Conservation (phyloP, 2,797 vertebrate genomes). For the Falco novaeseelandiae region DNA sequence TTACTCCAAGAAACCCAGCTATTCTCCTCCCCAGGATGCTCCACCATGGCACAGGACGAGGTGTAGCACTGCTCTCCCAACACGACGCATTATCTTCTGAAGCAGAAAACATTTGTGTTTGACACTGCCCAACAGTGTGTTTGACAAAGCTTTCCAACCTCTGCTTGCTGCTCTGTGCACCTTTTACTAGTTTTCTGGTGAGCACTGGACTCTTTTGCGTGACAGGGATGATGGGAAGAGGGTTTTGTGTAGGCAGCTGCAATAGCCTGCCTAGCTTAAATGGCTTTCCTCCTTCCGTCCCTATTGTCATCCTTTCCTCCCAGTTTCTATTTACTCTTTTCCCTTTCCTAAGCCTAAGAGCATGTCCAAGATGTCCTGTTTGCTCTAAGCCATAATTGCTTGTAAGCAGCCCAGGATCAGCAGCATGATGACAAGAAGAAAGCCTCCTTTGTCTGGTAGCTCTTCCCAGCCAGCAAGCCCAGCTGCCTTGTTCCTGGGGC, state of each 20-base stretch:
- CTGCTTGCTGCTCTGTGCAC: background rate
- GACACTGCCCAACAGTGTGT: background rate
- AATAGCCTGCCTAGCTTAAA: background rate
- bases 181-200: background rate
- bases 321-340: background rate
- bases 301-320: background rate
- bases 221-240: background rate
- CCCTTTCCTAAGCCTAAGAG: background rate
- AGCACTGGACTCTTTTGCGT: background rate
- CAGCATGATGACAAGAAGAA: background rate
- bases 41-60: background rate
- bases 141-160: background rate
- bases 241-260: background rate
- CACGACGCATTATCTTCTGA: background rate
- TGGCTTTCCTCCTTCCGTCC: background rate
- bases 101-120: background rate
- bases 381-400: background rate
- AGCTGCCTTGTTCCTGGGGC: background rate
- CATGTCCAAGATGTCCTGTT: background rate
- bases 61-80: background rate
- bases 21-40: background rate
- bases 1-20: background rate
- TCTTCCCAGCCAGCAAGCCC: background rate
- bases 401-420: background rate
- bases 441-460: background rate